Percentiles rank a stretch among this genome's conserved stretches.
Conservation (phyloP, 2,797 vertebrate species). For the Gymnocypris eckloni region DNA sequence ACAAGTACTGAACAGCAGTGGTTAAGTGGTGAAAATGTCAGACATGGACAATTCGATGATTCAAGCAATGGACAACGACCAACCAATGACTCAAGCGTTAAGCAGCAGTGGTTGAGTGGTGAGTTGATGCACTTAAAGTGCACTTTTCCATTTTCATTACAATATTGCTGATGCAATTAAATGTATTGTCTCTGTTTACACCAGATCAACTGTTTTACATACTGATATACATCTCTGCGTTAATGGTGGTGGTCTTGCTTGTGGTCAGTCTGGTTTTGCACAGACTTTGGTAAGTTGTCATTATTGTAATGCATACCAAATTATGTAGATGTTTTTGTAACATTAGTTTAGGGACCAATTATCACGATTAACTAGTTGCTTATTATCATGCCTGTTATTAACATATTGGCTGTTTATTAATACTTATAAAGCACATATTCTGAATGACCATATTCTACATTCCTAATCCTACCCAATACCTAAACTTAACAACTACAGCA, state of each 20-base stretch:
- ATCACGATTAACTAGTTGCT: too few relatives aligned
- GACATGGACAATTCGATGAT: background rate
- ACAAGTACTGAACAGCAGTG: background rate
- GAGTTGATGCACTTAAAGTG: background rate
- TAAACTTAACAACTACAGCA: too few relatives aligned
- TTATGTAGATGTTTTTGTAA: background rate
- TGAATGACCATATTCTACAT: too few relatives aligned
- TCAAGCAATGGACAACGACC: background rate
- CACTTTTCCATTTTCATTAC: background rate
- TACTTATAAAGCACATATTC: too few relatives aligned
- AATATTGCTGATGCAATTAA: background rate
- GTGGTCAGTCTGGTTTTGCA: slow-evolving; percentile 77
- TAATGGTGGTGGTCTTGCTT: slow-evolving; percentile 76
- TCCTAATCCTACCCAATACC: too few relatives aligned
- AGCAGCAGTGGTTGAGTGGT: slow-evolving; percentile 27
- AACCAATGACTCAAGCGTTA: slow-evolving; percentile 1
- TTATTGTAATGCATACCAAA: background rate
- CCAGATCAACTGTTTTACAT: slow-evolving; percentile 77
- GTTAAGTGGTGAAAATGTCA: background rate
- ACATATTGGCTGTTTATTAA: too few relatives aligned
- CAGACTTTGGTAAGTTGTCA: slow-evolving; percentile 82
- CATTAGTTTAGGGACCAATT: too few relatives aligned
- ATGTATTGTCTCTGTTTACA: slow-evolving; percentile 28
- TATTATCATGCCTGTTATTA: too few relatives aligned
- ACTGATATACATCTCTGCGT: slow-evolving; percentile 73